These are phyloP conservation scores for Chlorodrepanis virens DNA, from an alignment of 2,113 vertebrate species.

Conservation along the genomic window DNA sequence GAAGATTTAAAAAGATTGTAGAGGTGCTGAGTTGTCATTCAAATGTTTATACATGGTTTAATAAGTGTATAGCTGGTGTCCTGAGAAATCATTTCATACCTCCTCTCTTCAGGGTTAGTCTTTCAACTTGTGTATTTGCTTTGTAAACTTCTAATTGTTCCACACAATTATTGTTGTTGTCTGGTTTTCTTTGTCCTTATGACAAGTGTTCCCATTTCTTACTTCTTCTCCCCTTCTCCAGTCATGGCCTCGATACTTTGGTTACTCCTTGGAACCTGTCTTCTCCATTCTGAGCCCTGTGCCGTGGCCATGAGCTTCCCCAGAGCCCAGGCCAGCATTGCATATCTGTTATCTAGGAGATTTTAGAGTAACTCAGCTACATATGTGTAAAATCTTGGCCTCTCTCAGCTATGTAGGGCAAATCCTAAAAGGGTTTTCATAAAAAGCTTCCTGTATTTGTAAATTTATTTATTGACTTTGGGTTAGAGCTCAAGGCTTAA, in stretches of 20 bases:
- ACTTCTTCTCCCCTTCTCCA: background rate
- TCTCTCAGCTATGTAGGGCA: background rate
- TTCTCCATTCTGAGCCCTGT: fast-evolving
- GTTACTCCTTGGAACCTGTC: background rate
- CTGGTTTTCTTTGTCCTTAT: background rate
- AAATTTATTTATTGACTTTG: background rate
- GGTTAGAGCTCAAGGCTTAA: background rate
- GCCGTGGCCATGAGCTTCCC: background rate
- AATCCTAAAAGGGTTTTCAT: background rate
- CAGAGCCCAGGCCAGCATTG: background rate
- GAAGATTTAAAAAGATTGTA: background rate
- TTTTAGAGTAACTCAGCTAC: background rate
- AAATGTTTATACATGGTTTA: background rate
- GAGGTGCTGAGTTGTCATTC: background rate
- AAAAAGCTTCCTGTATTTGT: background rate
- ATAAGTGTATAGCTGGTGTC: fast-evolving
- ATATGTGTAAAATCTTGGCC: background rate
- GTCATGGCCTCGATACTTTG: fast-evolving
- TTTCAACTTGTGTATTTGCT: background rate
- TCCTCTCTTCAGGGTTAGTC: background rate
- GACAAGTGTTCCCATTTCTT: background rate
- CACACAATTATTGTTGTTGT: background rate
- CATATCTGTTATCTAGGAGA: background rate
- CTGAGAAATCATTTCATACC: background rate
- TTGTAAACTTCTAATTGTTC: background rate